Evolutionary conservation across 2,888 invertebrate species (phyloP).

Genomic region (Phragmatobia fuliginosa): DNA sequence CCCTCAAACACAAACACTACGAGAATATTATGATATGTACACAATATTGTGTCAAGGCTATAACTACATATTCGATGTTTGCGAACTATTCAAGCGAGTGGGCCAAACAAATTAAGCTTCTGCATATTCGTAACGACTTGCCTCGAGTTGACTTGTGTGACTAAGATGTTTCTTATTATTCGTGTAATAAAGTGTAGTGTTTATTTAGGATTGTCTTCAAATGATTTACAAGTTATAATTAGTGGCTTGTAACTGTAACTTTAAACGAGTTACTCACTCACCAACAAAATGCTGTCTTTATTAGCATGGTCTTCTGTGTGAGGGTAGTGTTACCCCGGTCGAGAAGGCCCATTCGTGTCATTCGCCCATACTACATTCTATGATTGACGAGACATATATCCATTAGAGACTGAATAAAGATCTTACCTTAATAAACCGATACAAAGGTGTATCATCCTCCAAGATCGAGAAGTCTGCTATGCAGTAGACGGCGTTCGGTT

Average conservation of each 20-base stretch:
- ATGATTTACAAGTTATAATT: neutral
- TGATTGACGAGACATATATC: neutral
- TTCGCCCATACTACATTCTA: neutral
- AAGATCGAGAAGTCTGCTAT: conserved; percentile 76
- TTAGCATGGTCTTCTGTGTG: no score
- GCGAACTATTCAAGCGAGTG: conserved; percentile 21
- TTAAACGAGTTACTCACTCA: no score
- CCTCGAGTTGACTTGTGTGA: conserved; percentile 1
- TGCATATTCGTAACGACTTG: conserved; percentile 14
- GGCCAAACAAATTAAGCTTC: conserved; percentile 22
- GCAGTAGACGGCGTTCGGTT: conserved; percentile 78
- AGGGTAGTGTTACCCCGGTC: no score
- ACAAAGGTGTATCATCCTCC: conserved; percentile 78
- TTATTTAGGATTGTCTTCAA: conserved; percentile 1
- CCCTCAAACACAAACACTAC: conserved; percentile 12
- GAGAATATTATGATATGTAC: conserved; percentile 14
- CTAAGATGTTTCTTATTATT: conserved; percentile 2
- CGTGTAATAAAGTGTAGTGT: neutral
- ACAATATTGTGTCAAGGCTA: conserved; percentile 27
- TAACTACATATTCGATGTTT: conserved; percentile 14
- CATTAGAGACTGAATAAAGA: conserved; percentile 5
- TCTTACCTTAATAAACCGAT: conserved; percentile 77
- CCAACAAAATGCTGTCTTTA: no score
- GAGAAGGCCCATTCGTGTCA: no score
- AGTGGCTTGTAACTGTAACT: neutral